Evolutionary conservation across 2,113 vertebrate species (phyloP), one percentile per base, ranked within the genome.

Genomic region (Herpetotheres cachinnans): DNA sequence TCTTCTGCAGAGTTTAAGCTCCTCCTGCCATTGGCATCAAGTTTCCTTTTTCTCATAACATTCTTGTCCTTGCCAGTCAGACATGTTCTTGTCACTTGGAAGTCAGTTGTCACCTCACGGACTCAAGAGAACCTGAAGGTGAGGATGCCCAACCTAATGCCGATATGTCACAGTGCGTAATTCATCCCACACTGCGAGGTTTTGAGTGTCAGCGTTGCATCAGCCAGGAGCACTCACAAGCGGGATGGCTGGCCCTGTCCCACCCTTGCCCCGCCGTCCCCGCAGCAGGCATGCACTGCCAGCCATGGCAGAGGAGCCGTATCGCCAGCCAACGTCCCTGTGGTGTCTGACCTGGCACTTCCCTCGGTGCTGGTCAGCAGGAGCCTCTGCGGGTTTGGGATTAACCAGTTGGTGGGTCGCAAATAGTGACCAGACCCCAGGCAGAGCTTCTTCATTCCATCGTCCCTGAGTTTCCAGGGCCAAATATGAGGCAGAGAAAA

Each of bases 401-500:
- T 12, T 40, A 49, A 24, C 1, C n/a, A n/a, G n/a, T n/a, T n/a
- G 0, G 2, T 30, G 49, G 15, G 14, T 76, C 16, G 46, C 2
- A 2, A 77, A 24, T 0, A 89, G 69, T 34, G 72, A 61, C 95
- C 92, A 44, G 61, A 50, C 15, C 71, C 29, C 58, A 77, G 70
- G 77, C n/a, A 72, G 82, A 83, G 55, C 88, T 49, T 10, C 78
- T 90, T 89, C 65, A 2, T 80, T 73, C 79, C 91, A 47, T n/a
- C 82, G 22, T 63, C 61, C 74, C 59, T 0, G 0, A 62, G 76
- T 65, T 91, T 85, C 71, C 72, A 86, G 86, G 97, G 93, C 95
- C 97, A 97, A 97, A 93, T 81, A 27, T 5, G 32, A 95, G 71
- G 89, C 91, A 55, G 95, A 88, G 71, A 88, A 92, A 91, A 92